phyloP scores from a whole-genome alignment of 2,888 invertebrate species.

The Glyphotaelius pellucidus region DNA sequence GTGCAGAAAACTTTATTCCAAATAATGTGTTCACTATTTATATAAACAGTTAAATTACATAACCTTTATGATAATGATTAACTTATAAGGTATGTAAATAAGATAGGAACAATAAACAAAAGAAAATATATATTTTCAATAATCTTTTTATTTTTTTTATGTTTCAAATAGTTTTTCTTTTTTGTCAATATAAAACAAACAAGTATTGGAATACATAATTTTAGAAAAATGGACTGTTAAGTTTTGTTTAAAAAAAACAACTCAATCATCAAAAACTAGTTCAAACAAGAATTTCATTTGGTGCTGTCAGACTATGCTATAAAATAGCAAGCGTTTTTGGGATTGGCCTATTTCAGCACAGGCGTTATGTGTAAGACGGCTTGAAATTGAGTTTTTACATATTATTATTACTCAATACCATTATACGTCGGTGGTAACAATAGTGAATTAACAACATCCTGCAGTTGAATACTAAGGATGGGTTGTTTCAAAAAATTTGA shows the following conservation, averaged over 20 bases:
- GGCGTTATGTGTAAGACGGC: too few relatives aligned
- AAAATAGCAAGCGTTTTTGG: too few relatives aligned
- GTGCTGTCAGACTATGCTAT: too few relatives aligned
- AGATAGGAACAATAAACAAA: neutral
- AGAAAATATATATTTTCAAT: neutral
- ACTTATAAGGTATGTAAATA: neutral
- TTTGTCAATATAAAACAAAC: neutral
- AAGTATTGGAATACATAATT: neutral
- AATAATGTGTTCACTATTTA: constrained; percentile 58
- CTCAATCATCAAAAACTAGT: neutral
- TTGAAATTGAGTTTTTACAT: too few relatives aligned
- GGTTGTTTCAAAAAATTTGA: too few relatives aligned
- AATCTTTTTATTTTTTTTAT: neutral
- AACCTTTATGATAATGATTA: neutral
- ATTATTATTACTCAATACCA: neutral
- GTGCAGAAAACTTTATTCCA: constrained; percentile 77
- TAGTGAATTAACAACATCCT: neutral
- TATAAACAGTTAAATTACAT: neutral
- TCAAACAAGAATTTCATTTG: neutral
- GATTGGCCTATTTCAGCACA: too few relatives aligned
- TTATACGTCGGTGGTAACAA: neutral
- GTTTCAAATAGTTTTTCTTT: neutral
- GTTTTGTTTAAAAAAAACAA: neutral
- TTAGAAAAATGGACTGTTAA: neutral
- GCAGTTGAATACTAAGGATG: too few relatives aligned